A percentile compares a stretch with the other conserved stretches of the same genome.
These are phyloP conservation scores for Sylvia atricapilla DNA, from an alignment of 2,113 vertebrate species.

Conservation along the genomic window DNA sequence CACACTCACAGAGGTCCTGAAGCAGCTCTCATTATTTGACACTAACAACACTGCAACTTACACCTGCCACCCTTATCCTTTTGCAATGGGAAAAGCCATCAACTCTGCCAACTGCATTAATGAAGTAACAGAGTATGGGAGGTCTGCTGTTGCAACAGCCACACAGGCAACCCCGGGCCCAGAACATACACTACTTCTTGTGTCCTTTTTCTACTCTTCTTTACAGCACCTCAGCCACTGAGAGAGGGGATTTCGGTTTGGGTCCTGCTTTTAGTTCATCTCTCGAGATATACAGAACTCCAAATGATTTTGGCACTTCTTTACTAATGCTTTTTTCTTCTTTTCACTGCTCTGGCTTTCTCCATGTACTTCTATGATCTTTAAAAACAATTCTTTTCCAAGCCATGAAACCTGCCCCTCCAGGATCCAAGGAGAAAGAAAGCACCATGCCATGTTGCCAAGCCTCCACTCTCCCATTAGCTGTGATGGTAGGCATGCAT, in stretches of 20 bases:
- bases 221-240: not conserved
- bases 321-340: not conserved
- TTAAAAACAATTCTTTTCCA: not conserved
- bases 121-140: not conserved
- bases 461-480: not conserved
- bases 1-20: not conserved
- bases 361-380: not conserved
- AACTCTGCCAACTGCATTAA: not conserved
- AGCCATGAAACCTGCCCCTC: not conserved
- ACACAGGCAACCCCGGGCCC: not conserved
- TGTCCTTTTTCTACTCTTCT: not conserved
- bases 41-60: not conserved
- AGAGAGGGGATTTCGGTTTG: not conserved
- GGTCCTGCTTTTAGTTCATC: not conserved
- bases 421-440: not conserved
- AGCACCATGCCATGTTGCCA: not conserved
- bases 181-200: accelerated
- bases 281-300: not conserved
- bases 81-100: not conserved
- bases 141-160: not conserved
- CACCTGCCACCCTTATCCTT: not conserved
- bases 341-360: not conserved
- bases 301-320: not conserved
- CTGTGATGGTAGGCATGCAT: not conserved
- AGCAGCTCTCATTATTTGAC: not conserved